Percentiles rank a stretch among this genome's conserved stretches.
These are phyloP conservation scores for Ptycholaimellus sp. DNA, from an alignment of 2,888 invertebrate genomes.

Conservation along the genomic window DNA sequence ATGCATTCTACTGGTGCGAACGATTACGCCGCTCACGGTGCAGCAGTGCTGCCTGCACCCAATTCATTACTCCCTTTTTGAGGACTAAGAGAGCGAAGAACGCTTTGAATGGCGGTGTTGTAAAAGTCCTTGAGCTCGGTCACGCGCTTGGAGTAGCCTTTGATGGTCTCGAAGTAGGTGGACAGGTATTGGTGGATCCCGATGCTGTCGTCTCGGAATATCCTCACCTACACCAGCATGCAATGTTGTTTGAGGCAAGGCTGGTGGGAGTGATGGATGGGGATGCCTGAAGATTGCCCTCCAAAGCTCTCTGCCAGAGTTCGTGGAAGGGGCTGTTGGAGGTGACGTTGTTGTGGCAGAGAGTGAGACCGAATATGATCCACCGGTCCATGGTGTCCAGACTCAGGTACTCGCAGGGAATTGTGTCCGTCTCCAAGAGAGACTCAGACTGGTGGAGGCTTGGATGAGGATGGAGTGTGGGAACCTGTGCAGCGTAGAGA, in stretches of 20 bases:
- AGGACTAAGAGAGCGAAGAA: not conserved
- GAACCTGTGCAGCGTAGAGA: slow-evolving; percentile 72
- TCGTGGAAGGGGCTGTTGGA: slow-evolving; percentile 45
- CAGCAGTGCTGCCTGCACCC: too few relatives aligned
- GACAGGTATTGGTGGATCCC: slow-evolving; percentile 79
- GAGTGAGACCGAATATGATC: slow-evolving; percentile 76
- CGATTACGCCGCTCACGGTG: slow-evolving; percentile 83
- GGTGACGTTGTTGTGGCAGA: slow-evolving; percentile 64
- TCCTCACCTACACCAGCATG: slow-evolving; percentile 72
- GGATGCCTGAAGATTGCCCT: slow-evolving; percentile 75
- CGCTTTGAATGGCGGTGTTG: not conserved
- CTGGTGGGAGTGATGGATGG: too few relatives aligned
- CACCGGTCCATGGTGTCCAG: slow-evolving; percentile 82
- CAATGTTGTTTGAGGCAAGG: not conserved
- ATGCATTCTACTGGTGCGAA: too few relatives aligned
- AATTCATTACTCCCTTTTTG: not conserved
- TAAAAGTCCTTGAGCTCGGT: slow-evolving; percentile 82
- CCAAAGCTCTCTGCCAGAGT: slow-evolving; percentile 69
- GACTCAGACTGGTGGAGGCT: too few relatives aligned
- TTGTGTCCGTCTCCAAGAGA: slow-evolving; percentile 71
- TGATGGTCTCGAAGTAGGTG: slow-evolving; percentile 72
- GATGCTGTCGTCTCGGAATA: slow-evolving; percentile 48
- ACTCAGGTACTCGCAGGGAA: slow-evolving; percentile 90
- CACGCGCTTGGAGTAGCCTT: slow-evolving; percentile 48
- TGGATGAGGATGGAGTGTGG: slow-evolving; percentile 36